Percentiles rank a stretch among this genome's conserved stretches.
Evolutionary conservation across 2,888 invertebrate species (phyloP).

Genomic region (Barypeithes pellucidus): DNA sequence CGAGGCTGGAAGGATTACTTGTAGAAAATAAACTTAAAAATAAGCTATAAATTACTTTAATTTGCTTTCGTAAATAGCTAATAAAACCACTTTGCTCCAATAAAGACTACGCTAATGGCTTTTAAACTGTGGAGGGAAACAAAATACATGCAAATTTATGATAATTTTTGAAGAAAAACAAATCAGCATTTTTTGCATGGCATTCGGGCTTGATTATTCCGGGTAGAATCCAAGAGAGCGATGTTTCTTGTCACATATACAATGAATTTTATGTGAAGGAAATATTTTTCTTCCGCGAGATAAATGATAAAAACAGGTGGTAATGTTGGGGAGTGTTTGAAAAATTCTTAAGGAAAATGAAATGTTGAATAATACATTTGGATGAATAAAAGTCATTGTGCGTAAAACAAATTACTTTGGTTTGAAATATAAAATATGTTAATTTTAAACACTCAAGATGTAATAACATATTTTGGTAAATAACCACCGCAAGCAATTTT

Average conservation of each 20-base stretch:
- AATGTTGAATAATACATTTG: constrained; percentile 33
- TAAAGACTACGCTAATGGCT: constrained; percentile 43
- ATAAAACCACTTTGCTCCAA: constrained; percentile 34
- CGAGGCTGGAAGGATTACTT: constrained; percentile 19
- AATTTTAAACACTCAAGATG: background rate
- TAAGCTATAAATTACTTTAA: constrained; percentile 35
- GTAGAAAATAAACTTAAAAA: constrained; percentile 28
- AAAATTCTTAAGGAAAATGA: constrained; percentile 32
- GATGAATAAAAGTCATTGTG: constrained; percentile 22
- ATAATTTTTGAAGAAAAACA: constrained; percentile 47
- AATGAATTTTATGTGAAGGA: constrained; percentile 45
- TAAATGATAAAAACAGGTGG: constrained; percentile 42
- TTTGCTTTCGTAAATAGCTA: constrained; percentile 31
- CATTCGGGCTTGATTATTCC: constrained; percentile 46
- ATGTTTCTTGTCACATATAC: constrained; percentile 48
- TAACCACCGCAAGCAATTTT: too few relatives aligned
- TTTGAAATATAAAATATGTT: background rate
- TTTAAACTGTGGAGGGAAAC: constrained; percentile 34
- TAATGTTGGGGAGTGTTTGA: constrained; percentile 39
- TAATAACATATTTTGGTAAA: background rate
- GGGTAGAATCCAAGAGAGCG: constrained; percentile 41
- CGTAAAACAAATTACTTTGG: constrained; percentile 13
- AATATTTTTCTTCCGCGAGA: constrained; percentile 40
- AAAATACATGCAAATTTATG: constrained; percentile 47
- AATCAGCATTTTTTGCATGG: constrained; percentile 46